Conservation (phyloP, 2,113 vertebrate species). For the Oxyura jamaicensis region DNA sequence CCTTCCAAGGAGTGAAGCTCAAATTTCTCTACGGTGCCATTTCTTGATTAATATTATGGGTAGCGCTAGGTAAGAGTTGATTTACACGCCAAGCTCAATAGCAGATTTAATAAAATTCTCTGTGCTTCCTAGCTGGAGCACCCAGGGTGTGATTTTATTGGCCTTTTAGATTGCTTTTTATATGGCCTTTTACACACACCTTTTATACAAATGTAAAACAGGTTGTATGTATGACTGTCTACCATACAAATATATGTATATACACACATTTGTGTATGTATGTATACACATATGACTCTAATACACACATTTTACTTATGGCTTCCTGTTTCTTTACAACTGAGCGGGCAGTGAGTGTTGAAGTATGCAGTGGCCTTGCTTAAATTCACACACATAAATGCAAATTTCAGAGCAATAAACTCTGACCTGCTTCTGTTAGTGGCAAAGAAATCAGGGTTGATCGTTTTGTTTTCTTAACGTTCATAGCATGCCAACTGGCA, state of each 20-base stretch:
- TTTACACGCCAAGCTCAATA: not conserved
- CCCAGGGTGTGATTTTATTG: not conserved
- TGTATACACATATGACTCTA: not conserved
- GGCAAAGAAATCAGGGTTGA: not conserved
- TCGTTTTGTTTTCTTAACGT: not conserved
- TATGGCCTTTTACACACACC: not conserved
- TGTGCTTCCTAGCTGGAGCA: not conserved
- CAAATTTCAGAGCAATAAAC: not conserved
- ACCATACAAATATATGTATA: not conserved
- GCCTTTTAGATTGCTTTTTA: not conserved
- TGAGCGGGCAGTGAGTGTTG: not conserved
- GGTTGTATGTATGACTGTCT: not conserved
- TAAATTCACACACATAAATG: not conserved
- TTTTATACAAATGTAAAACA: not conserved
- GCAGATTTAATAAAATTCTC: constrained; percentile 18
- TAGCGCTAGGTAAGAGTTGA: not conserved
- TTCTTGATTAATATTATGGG: not conserved
- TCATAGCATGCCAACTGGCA: not conserved
- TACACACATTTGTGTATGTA: not conserved
- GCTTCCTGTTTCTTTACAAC: not conserved
- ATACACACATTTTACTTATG: not conserved
- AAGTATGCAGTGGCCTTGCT: not conserved
- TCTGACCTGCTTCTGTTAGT: not conserved
- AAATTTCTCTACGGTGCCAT: not conserved
- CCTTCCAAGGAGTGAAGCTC: not conserved